These are phyloP conservation scores for Magallana ariakensis DNA, from an alignment of 1,140 invertebrate species.

Conservation along the genomic window DNA sequence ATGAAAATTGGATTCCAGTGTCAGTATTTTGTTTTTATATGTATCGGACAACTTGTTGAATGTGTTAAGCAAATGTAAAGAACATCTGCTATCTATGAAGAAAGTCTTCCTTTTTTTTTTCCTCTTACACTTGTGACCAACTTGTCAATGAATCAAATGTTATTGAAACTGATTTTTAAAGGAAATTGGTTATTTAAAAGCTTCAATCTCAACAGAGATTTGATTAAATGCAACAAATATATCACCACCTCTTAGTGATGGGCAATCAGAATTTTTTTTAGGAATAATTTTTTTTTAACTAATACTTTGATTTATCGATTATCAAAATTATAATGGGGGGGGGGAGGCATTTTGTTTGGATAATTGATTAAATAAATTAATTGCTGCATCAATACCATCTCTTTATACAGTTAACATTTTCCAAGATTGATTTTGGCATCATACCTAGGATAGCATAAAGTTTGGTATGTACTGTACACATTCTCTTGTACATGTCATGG, in stretches of 20 bases:
- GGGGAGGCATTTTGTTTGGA: constrained; percentile 2
- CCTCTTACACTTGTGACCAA: constrained; percentile 14
- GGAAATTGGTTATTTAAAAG: constrained; percentile 16
- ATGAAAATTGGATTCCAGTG: constrained; percentile 15
- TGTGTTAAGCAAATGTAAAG: constrained; percentile 16
- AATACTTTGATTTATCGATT: constrained; percentile 17
- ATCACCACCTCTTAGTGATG: constrained; percentile 14
- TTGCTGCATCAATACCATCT: constrained; percentile 8
- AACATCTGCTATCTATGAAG: constrained; percentile 15
- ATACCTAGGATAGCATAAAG: constrained; percentile 15
- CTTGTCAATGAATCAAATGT: constrained; percentile 11
- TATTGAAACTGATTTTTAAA: constrained; percentile 17
- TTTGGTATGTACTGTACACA: constrained; percentile 15
- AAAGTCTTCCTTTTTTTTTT: constrained; percentile 7
- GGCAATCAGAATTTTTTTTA: not conserved
- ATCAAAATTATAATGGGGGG: constrained; percentile 12
- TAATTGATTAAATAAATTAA: constrained; percentile 13
- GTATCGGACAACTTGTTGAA: constrained; percentile 10
- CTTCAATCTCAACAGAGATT: constrained; percentile 15
- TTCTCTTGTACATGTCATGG: constrained; percentile 15
- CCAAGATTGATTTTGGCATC: constrained; percentile 4
- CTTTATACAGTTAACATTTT: constrained; percentile 17
- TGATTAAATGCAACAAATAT: constrained; percentile 17
- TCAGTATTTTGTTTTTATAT: constrained; percentile 17
- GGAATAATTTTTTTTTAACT: constrained; percentile 1